These are phyloP conservation scores for Regulus satrapa DNA, from an alignment of 2,113 vertebrate genomes.

Conservation along the genomic window DNA sequence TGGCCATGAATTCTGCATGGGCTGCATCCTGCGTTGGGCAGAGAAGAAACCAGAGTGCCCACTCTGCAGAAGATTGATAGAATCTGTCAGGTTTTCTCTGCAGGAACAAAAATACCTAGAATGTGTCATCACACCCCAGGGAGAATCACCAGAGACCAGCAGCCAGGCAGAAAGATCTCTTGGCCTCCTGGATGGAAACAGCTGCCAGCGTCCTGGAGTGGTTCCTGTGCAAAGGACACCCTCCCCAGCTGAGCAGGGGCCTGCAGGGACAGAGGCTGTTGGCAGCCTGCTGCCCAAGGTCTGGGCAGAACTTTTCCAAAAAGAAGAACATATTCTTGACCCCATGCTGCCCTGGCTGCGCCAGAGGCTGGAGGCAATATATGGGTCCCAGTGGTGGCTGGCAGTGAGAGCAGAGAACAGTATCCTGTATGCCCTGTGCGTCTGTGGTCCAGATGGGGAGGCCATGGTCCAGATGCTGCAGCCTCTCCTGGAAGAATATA, in stretches of 20 bases:
- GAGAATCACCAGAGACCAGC: not conserved
- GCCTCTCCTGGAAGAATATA: not conserved
- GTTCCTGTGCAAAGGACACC: not conserved
- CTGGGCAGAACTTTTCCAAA: not conserved
- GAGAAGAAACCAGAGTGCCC: not conserved
- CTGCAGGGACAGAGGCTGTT: not conserved
- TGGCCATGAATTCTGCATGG: not conserved
- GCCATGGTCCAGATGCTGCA: not conserved
- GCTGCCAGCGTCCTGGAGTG: not conserved
- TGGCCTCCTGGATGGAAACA: not conserved
- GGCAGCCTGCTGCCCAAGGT: not conserved
- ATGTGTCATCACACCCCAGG: not conserved
- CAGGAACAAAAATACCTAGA: not conserved
- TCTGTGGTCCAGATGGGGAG: not conserved
- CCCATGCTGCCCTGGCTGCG: not conserved
- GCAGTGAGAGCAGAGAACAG: not conserved
- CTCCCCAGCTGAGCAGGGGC: not conserved
- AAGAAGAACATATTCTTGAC: not conserved
- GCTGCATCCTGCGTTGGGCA: not conserved
- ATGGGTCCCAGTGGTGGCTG: not conserved
- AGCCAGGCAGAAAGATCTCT: not conserved
- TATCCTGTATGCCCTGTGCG: not conserved
- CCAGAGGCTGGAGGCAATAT: not conserved
- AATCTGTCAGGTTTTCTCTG: not conserved
- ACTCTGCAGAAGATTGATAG: not conserved